Conservation (phyloP, 2,797 vertebrate species). For the Luscinia luscinia region DNA sequence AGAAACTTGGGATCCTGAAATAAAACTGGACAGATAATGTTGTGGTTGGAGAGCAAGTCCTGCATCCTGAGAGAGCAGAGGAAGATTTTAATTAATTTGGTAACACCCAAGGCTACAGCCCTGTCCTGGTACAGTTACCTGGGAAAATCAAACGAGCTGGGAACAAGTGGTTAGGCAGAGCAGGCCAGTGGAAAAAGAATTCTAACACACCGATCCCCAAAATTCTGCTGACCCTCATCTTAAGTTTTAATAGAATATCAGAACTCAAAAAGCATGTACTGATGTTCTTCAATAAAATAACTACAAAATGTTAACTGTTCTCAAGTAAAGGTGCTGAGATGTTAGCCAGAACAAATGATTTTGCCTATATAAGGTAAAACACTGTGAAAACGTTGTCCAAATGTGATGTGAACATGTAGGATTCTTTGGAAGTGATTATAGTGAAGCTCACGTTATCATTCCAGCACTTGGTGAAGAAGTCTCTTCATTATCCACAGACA, state of each 20-base stretch:
- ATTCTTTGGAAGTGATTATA: rapidly evolving
- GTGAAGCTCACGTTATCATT: not conserved
- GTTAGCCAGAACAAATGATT: not conserved
- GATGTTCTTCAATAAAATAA: not conserved
- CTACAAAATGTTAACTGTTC: not conserved
- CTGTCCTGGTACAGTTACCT: not conserved
- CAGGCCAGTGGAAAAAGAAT: not conserved
- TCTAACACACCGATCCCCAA: not conserved
- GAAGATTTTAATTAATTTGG: not conserved
- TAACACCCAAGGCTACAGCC: not conserved
- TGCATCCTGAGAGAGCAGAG: not conserved
- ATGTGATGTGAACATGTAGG: not conserved
- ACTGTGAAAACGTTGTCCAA: not conserved
- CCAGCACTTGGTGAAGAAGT: not conserved
- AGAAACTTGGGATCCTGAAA: not conserved
- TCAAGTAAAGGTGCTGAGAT: not conserved
- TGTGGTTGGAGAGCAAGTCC: not conserved
- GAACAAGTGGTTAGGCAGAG: not conserved
- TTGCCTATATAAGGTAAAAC: not conserved
- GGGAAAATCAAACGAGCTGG: not conserved
- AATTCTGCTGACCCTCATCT: not conserved
- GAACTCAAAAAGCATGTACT: not conserved
- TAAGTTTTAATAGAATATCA: not conserved
- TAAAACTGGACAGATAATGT: not conserved
- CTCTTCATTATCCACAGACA: not conserved